Evolutionary conservation across 2,888 invertebrate species (phyloP), one percentile per base, ranked within the genome.

Genomic region (Volucella inflata): DNA sequence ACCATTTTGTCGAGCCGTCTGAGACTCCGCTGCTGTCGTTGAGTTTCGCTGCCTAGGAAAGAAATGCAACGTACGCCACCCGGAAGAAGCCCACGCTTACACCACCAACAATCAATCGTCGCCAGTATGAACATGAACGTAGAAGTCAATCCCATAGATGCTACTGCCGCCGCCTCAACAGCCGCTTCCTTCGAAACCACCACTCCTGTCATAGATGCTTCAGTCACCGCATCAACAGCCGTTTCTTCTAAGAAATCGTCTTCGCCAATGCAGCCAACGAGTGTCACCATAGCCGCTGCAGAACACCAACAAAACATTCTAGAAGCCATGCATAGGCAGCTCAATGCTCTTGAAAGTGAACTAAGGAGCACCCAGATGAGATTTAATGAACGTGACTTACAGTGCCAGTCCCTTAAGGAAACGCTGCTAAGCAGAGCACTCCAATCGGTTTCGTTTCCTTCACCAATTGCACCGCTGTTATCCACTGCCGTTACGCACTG

Each of bases 331-430:
- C 48, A 64, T 14, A 48, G 38, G 16, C 30, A 50, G 16, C 50
- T 64, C 38, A 48, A 3, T 38, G 38, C 36, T 36, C 6, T 51
- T 11, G 62, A 48, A 38, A 46, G 12, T 30, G 62, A 62, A 62
- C 62, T 62, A 9, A 44, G 62, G 62, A 44, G 12, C 16, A 62
- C 62, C 46, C 21, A 62, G 14, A 62, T 46, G 2, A 21, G 46
- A 21, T 14, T 62, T 1, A 12, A 46, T 46, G 46, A 62, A 46
- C 62, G 62, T 46, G 30, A 62, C 30, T n/a, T 44, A 6, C 60
- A 60, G 44, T 60, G 60, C n/a, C 60, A 60, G 44, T 60, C 44
- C 12, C 16, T 62, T 12, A 62, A 46, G 46, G 62, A 21, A 21
- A 21, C 21, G 21, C 21, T 21, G 21, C 21, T 21, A 21, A 21